These are phyloP conservation scores for Cinclus cinclus DNA, from an alignment of 2,113 vertebrate species.

Conservation along the genomic window DNA sequence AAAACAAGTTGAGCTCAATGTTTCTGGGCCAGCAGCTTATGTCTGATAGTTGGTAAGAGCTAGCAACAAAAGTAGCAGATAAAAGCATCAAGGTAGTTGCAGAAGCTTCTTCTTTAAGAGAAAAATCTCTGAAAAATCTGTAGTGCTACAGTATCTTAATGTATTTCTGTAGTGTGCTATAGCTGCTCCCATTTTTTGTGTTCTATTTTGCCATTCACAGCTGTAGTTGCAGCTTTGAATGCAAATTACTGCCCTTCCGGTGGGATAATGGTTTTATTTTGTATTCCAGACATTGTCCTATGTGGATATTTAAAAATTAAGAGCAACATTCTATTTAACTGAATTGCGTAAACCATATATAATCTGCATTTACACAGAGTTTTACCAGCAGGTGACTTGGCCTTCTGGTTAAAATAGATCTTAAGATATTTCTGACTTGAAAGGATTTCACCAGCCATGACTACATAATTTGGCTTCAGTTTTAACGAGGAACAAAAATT, in stretches of 20 bases:
- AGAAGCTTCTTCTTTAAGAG: background rate
- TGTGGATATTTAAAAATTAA: background rate
- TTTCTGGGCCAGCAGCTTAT: background rate
- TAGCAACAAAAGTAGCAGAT: background rate
- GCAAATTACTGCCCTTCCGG: background rate
- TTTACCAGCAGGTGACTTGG: background rate
- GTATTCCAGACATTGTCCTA: background rate
- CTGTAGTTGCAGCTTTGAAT: background rate
- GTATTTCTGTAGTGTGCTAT: background rate
- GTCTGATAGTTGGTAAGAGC: background rate
- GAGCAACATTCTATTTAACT: background rate
- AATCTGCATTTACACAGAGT: background rate
- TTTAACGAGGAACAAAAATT: background rate
- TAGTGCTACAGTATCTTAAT: background rate
- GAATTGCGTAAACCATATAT: background rate
- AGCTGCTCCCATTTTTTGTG: background rate
- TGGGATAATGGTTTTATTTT: background rate
- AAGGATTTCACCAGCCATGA: background rate
- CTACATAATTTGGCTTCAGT: background rate
- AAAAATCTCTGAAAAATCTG: background rate
- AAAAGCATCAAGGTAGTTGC: background rate
- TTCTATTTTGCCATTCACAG: background rate
- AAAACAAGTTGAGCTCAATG: accelerated
- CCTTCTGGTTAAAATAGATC: background rate
- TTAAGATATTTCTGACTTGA: background rate